Evolutionary conservation across 2,888 invertebrate species (phyloP).

Genomic region (Rhamnusium bicolor): DNA sequence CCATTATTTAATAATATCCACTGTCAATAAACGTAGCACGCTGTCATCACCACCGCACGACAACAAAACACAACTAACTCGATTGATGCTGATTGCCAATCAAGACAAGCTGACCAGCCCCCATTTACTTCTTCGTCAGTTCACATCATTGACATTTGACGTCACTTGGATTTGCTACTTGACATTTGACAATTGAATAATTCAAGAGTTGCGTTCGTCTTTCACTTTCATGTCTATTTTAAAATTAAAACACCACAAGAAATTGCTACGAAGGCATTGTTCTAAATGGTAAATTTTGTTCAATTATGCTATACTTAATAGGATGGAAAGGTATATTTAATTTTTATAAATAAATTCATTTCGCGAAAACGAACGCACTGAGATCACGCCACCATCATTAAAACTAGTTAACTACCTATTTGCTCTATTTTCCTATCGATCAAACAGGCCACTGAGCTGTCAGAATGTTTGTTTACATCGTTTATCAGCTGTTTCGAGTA

Average conservation of each 20-base stretch:
- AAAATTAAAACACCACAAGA: no score
- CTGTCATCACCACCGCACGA: slow-evolving; percentile 25
- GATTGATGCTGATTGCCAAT: background rate
- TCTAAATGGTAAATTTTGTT: no score
- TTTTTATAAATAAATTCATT: no score
- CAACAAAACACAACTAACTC: slow-evolving; percentile 28
- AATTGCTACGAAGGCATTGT: no score
- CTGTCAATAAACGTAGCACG: slow-evolving; percentile 39
- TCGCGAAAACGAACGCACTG: no score
- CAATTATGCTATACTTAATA: no score
- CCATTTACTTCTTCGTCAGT: slow-evolving; percentile 16
- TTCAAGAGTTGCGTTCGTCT: background rate
- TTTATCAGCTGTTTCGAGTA: slow-evolving; percentile 25
- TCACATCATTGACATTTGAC: slow-evolving; percentile 21
- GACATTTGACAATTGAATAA: slow-evolving; percentile 2
- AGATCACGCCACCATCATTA: background rate
- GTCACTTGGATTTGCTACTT: background rate
- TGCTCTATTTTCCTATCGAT: background rate
- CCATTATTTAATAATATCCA: slow-evolving; percentile 52
- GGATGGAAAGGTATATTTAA: no score
- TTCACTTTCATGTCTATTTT: no score
- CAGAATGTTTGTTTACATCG: slow-evolving; percentile 25
- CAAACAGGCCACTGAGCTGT: slow-evolving; percentile 17
- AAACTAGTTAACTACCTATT: background rate
- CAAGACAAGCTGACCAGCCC: slow-evolving; percentile 32